Base-by-base conservation (phyloP, 2,888 invertebrate species). In the Helicoverpa assulta region DNA sequence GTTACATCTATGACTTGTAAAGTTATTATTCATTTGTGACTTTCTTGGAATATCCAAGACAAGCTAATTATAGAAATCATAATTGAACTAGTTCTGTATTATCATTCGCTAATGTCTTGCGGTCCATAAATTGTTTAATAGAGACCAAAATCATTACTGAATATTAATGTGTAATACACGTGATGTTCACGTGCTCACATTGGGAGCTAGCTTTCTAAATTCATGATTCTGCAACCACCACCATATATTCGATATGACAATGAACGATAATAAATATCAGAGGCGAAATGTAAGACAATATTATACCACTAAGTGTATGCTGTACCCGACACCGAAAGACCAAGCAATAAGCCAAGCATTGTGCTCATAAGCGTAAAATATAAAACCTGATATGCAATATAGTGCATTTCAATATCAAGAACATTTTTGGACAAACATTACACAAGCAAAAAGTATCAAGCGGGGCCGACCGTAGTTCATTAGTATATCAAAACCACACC, bases 401-500 rank as follows among this genome's bases (percentile, higher is more conserved):
- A 33, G n/a, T 21, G 37, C 1, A 2, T 54, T 5, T 61, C 33
- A 53, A 57, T 10, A 57, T 70, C 37, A 47, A 52, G 29, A 12
- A 47, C 65, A 16, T 26, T 19, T 43, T 57, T 58, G 0, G 26
- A 33, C 19, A 66, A 67, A 63, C 70, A n/a, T 50, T 50, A 50
- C 47, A 61, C 37, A 58, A 79, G 66, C 76, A 60, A 55, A 61
- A 56, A 54, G 21, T 54, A 52, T 47, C 43, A 61, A 68, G 72
- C 70, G 43, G 51, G 43, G 53, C 21, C 56, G 55, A 67, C 43
- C 57, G 66, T 64, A 51, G 54, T 47, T 47, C n/a, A 69, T 72
- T 70, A 74, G 70, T 69, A 79, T 67, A 70, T 84, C 73, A 82
- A 83, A 84, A 84, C 84, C 82, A 84, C 80, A 75, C 74, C 64